Conservation (phyloP, 1,140 invertebrate genomes). For the Aleiodes sp. region DNA sequence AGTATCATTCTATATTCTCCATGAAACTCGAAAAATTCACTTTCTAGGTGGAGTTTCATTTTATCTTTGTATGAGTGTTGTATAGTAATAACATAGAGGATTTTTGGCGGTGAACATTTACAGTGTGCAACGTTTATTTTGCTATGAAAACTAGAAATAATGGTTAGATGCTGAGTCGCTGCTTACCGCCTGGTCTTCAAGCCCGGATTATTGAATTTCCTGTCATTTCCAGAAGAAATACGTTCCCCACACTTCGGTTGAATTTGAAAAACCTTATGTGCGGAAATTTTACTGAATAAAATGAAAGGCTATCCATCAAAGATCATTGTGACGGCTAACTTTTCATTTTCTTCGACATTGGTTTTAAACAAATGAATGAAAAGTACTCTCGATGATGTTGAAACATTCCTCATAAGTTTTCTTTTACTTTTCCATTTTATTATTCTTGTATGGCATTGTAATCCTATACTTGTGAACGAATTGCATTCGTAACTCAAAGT, state of each 20-base stretch:
- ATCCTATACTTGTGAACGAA: not conserved
- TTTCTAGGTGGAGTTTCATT: not conserved
- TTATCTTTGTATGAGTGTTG: not conserved
- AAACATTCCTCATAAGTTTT: too few relatives aligned
- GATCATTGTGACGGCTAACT: too few relatives aligned
- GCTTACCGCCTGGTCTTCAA: slow-evolving; percentile 38
- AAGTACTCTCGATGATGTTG: too few relatives aligned
- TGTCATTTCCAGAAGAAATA: slow-evolving; percentile 65
- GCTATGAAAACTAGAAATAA: not conserved
- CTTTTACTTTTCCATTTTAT: too few relatives aligned
- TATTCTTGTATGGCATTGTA: too few relatives aligned
- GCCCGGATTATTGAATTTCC: slow-evolving; percentile 62
- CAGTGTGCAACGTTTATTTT: not conserved
- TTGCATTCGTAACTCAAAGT: not conserved
- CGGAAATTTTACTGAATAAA: not conserved
- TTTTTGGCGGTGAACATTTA: not conserved
- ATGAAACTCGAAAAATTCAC: not conserved
- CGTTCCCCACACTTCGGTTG: slow-evolving; percentile 59
- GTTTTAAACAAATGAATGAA: too few relatives aligned
- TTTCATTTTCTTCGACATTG: too few relatives aligned
- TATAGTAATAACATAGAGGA: not conserved
- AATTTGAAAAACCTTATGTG: slow-evolving; percentile 25
- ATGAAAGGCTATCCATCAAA: too few relatives aligned
- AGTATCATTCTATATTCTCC: not conserved
- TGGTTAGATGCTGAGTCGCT: not conserved